Conservation (phyloP, 2,797 vertebrate species). For the Tamandua tetradactyla region DNA sequence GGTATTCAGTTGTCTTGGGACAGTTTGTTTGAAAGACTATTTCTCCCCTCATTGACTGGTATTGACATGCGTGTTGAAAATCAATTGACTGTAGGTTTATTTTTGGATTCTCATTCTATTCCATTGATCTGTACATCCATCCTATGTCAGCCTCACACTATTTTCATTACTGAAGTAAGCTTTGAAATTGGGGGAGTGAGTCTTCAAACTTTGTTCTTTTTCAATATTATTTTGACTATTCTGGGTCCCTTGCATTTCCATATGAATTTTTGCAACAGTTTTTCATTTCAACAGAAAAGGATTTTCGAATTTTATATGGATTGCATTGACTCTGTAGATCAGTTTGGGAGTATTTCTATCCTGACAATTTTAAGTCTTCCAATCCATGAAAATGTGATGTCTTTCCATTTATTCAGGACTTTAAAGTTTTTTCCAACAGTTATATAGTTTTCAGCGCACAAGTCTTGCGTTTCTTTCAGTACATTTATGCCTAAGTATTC, state of each 20-base stretch:
- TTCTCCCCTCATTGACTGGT: neutral
- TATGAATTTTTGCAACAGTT: neutral
- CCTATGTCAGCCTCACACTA: neutral
- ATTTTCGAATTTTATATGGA: no score
- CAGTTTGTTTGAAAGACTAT: neutral
- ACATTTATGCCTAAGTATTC: no score
- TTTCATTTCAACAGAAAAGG: neutral
- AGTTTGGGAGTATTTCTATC: no score
- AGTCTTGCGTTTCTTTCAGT: no score
- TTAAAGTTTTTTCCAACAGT: no score
- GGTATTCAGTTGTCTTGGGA: neutral
- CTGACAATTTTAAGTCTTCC: no score
- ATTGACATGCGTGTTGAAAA: neutral
- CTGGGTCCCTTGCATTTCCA: neutral
- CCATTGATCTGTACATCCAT: neutral
- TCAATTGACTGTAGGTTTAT: neutral
- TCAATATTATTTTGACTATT: neutral
- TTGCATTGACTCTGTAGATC: no score
- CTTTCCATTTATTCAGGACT: no score
- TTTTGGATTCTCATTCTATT: neutral
- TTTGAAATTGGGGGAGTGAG: no score
- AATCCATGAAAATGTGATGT: no score
- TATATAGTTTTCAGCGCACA: no score
- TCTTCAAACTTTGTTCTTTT: neutral
- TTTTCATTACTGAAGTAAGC: neutral